Evolutionary conservation across 2,888 invertebrate species (phyloP), one percentile per base, ranked within the genome.

Genomic region (Rhagium mordax): DNA sequence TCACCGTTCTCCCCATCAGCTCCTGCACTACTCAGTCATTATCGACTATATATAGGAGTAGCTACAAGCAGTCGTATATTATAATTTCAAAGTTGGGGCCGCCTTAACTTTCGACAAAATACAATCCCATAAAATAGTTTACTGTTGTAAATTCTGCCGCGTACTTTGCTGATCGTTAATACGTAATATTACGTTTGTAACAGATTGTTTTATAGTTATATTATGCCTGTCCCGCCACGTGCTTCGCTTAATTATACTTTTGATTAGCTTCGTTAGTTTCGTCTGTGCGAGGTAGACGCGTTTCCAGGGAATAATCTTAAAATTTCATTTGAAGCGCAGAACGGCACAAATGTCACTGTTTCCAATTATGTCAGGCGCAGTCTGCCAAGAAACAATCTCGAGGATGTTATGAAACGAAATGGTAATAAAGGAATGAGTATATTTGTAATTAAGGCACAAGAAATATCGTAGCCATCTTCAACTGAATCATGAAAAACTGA

Each of bases 201-300:
- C 59, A 33, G 59, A 59, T 59, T 33, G 59, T 59, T 59, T 59
- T 27, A 59, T 29, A 33, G 33, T 59, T 55, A 55, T 1, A 18
- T 6, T 21, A 15, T 10, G 55, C 55, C 24, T 10, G 21, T 55
- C 20, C 21, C 5, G n/a, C 21, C 21, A 10, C 27, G 13, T 55
- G 55, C 55, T 10, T 55, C 21, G 20, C 55, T n/a, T 55, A 55
- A 55, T 55, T 55, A 55, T 55, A 55, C 55, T 55, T 55, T 55
- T 55, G 55, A 55, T 55, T 55, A 55, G 21, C 55, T 55, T 55
- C 27, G 55, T 55, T 55, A 55, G 55, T 24, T 55, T 55, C 55
- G 10, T 15, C 24, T 24, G 24, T 13, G 15, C 8, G 21, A 24
- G 5, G 21, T 20, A 55, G 27, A 24, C 20, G 55, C n/a, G 21